Base-by-base conservation (phyloP, 2,888 invertebrate genomes). In the Cancer borealis region DNA sequence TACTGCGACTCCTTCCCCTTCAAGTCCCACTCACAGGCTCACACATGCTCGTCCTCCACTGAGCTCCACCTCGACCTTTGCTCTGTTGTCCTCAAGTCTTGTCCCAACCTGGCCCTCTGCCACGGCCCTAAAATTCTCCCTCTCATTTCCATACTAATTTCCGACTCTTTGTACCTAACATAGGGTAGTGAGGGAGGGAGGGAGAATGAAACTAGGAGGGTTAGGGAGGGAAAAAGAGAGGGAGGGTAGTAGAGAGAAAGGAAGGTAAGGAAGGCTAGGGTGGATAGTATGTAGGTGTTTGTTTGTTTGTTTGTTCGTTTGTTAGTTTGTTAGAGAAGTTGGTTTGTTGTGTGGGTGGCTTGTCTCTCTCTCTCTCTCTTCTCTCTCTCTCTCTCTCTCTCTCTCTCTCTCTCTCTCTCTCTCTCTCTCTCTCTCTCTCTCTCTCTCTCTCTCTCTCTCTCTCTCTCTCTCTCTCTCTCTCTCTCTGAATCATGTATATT, bases 111-210 rank as follows among this genome's bases (percentile, higher is more conserved):
- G 79, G 79, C 79, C 79, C 30, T 79, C 12, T 79, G 79, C 79
- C 79, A 79, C 79, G 30, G 12, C 79, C 79, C 30, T 79, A 79
- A 79, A 79, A 79, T 30, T 30, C 79, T 79, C 79, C 79, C 79
- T 79, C 79, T 79, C 79, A 30, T 79, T 79, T 79, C 79, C 79
- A 79, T 79, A 73, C 79, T 30, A 79, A 79, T 79, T 79, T 79
- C 79, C 79, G 79, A 30, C 8, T 79, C 30, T 79, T 79, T 79
- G 79, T 79, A 79, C 79, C 79, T 79, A 10, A 30, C 26, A 26
- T 79, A 30, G 79, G 79, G 79, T 12, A 30, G 79, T 30, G 79
- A 73, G 26, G 79, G 30, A 79, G 79, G 79, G 79, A 79, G 79
- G 79, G 79, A 79, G 26, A 79, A 79, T n/a, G 66, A 10, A n/a